These are phyloP conservation scores for Sceloporus undulatus DNA, from an alignment of 2,113 vertebrate species.

Conservation along the genomic window DNA sequence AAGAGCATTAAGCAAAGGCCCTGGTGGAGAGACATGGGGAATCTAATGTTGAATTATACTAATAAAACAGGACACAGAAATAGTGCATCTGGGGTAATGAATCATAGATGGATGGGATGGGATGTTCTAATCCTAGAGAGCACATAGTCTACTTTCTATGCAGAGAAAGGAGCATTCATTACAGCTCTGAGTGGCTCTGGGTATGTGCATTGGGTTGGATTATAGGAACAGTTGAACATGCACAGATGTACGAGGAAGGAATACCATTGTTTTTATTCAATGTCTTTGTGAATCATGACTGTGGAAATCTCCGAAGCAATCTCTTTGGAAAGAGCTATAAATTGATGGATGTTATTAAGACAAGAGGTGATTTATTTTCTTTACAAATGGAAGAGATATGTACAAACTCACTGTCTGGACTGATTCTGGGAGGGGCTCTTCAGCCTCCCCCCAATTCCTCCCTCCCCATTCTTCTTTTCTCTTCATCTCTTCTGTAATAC, in stretches of 20 bases:
- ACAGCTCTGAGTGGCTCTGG: neutral
- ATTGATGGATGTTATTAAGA: neutral
- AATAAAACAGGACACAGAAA: slow-evolving; percentile 10
- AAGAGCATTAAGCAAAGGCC: neutral
- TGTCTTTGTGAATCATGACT: neutral
- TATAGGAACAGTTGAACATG: neutral
- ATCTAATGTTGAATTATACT: neutral
- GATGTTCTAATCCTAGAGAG: neutral
- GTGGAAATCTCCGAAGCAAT: neutral
- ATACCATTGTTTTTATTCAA: neutral
- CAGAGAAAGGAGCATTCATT: neutral
- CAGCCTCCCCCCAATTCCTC: no score
- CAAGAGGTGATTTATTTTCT: neutral
- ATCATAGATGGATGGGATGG: neutral
- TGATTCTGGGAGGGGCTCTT: neutral
- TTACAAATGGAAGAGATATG: neutral
- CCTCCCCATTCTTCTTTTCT: neutral
- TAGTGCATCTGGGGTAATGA: neutral
- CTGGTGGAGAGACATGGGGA: neutral
- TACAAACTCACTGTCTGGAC: neutral
- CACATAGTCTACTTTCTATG: neutral
- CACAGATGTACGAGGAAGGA: neutral
- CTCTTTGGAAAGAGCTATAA: neutral
- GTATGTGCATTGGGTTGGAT: neutral
- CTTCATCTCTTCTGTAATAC: slow-evolving; percentile 3